phyloP scores from a whole-genome alignment of 2,888 invertebrate species.

The Proisotoma minuta region DNA sequence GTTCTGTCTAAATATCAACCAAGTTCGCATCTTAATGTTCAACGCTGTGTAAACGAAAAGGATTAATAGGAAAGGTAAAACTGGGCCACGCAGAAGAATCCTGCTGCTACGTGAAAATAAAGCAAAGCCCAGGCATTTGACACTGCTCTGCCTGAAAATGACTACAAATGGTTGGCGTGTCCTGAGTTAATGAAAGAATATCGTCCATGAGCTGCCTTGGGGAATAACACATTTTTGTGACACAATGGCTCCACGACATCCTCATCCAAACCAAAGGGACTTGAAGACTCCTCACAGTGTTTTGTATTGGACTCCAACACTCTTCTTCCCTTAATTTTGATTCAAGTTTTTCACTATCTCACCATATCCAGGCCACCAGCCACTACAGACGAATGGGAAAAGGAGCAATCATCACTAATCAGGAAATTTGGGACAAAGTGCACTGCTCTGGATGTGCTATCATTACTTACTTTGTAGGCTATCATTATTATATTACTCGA shows the following conservation, averaged over 20 bases:
- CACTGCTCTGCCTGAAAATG: not conserved
- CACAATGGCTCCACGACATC: no score
- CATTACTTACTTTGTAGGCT: not conserved
- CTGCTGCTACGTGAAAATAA: not conserved
- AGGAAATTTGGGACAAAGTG: not conserved
- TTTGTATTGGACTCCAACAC: no score
- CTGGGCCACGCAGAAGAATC: not conserved
- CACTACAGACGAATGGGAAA: no score
- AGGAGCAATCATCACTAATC: not conserved
- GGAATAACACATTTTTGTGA: not conserved
- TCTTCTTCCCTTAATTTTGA: no score
- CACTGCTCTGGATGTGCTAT: not conserved
- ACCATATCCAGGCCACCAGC: no score
- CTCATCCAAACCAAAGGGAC: no score
- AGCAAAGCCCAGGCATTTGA: not conserved
- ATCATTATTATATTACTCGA: not conserved
- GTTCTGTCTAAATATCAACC: no score
- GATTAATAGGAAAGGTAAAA: not conserved
- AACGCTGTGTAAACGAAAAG: not conserved
- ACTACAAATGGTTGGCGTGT: not conserved
- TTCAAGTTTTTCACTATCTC: no score
- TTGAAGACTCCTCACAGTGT: no score
- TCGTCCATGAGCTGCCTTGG: not conserved
- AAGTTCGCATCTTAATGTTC: no score
- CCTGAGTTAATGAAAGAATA: not conserved